Conservation (phyloP, 2,888 invertebrate species). For the Drosophila demipolita region DNA sequence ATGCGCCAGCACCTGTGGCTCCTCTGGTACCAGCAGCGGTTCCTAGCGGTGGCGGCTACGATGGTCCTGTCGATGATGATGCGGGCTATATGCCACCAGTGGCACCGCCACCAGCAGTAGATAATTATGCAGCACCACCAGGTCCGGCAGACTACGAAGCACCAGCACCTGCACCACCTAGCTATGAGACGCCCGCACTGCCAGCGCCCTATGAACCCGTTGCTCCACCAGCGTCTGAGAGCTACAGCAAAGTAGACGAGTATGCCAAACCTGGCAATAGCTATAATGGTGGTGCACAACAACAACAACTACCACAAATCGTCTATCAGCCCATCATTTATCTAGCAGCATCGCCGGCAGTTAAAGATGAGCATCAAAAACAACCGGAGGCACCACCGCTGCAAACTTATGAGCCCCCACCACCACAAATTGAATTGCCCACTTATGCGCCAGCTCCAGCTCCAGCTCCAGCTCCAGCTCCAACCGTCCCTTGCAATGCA, state of each 20-base stretch:
- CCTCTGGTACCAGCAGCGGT: constrained; percentile 31
- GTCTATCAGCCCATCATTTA: constrained; percentile 82
- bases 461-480: constrained; percentile 9
- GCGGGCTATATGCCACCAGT: constrained; percentile 53
- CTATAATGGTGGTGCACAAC: constrained; percentile 31
- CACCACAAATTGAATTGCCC: constrained; percentile 17
- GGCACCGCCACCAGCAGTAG: constrained; percentile 28
- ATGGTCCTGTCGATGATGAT: constrained; percentile 66
- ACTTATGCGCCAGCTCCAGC: constrained; percentile 12
- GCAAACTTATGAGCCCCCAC: constrained; percentile 3
- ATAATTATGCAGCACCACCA: constrained; percentile 17
- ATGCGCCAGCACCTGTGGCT: constrained; percentile 17
- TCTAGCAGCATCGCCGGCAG: constrained; percentile 54
- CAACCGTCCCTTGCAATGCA: constrained; percentile 35
- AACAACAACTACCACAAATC: constrained; percentile 57
- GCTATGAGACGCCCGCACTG: constrained; percentile 29
- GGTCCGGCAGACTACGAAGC: constrained; percentile 26
- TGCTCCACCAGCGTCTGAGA: constrained; percentile 33
- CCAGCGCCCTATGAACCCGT: constrained; percentile 30
- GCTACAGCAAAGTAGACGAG: constrained; percentile 45
- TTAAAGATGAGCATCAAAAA: constrained; percentile 21
- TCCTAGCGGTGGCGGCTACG: constrained; percentile 28
- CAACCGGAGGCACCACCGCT: constrained; percentile 10
- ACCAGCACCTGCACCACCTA: constrained; percentile 14
- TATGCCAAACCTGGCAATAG: constrained; percentile 31